Evolutionary conservation across 2,797 vertebrate species (phyloP).

Genomic region (Scyliorhinus canicula): DNA sequence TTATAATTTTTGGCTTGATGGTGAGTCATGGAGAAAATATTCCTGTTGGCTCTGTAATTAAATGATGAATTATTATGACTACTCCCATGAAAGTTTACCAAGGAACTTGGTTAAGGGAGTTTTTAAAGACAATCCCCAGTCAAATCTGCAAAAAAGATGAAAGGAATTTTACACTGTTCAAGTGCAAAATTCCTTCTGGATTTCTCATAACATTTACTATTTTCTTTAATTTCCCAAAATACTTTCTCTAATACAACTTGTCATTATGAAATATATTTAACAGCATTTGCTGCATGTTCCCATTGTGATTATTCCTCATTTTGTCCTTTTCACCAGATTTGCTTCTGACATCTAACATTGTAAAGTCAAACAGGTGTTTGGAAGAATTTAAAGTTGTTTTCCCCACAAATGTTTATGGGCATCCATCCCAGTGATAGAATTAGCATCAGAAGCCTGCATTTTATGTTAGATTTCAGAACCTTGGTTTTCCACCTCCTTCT

Average conservation of each 20-base stretch:
- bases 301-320: not conserved
- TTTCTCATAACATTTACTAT: not conserved
- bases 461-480: not conserved
- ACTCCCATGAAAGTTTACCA: not conserved
- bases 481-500: not conserved
- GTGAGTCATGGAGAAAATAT: not conserved
- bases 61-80: not conserved
- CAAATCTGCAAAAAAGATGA: not conserved
- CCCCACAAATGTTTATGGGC: not conserved
- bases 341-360: not conserved
- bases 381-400: not conserved
- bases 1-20: not conserved
- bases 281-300: not conserved
- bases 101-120: not conserved
- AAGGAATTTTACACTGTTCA: not conserved
- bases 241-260: not conserved
- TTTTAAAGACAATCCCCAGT: not conserved
- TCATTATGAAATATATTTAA: not conserved
- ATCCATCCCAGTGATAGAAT: not conserved
- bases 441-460: not conserved
- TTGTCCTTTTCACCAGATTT: not conserved
- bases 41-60: conserved; percentile 15
- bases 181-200: not conserved
- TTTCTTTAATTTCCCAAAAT: not conserved
- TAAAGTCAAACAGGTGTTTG: not conserved